Conservation (phyloP, 2,113 vertebrate genomes). For the Potamarius usumacintae region DNA sequence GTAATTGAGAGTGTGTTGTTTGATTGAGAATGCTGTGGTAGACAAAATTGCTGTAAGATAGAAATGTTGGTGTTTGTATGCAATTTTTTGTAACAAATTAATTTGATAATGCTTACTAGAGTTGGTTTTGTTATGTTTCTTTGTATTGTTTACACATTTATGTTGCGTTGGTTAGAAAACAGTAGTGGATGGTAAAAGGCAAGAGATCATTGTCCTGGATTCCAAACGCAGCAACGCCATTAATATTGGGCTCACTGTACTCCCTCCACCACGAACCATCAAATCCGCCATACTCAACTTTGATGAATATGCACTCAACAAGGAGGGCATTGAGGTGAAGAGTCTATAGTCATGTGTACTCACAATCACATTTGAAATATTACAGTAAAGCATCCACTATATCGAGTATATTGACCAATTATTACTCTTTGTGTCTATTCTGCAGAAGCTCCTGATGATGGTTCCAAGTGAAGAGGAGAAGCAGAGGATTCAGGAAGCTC, state of each 20-base stretch:
- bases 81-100: neutral
- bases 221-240: slow-evolving; percentile 97
- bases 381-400: neutral
- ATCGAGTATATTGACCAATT: neutral
- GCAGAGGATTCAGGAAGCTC: slow-evolving; percentile 95
- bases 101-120: neutral
- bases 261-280: slow-evolving; percentile 94
- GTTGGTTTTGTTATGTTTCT: neutral
- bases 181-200: slow-evolving; percentile 89
- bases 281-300: slow-evolving; percentile 98
- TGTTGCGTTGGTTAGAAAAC: slow-evolving; percentile 78
- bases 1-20: neutral
- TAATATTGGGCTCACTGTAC: slow-evolving; percentile 94
- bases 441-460: slow-evolving; percentile 96
- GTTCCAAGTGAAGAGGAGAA: slow-evolving; percentile 94
- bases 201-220: slow-evolving; percentile 93
- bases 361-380: neutral
- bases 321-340: slow-evolving; percentile 96
- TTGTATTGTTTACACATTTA: neutral
- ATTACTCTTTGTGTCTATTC: neutral
- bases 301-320: slow-evolving; percentile 96
- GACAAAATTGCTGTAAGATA: neutral
- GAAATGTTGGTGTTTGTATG: neutral
- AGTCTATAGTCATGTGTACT: neutral
- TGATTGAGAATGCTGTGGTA: neutral